phyloP scores from a whole-genome alignment of 1,140 invertebrate species.

The Drosophila prosaltans region DNA sequence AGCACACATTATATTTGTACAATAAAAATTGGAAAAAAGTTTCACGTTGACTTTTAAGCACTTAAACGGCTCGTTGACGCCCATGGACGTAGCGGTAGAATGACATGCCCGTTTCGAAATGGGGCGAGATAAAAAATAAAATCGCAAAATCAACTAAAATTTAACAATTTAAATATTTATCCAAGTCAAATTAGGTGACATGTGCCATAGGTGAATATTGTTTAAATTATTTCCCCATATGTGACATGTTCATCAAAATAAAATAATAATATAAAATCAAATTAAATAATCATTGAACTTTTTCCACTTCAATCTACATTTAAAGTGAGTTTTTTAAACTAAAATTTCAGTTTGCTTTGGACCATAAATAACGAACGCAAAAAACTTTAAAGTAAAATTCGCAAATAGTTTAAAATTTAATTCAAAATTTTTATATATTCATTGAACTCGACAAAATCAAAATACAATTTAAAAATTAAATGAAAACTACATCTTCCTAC shows the following conservation, averaged over 20 bases:
- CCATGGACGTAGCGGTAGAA: neutral
- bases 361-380: no score
- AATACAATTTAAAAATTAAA: no score
- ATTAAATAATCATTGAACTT: neutral
- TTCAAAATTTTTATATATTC: no score
- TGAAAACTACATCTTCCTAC: no score
- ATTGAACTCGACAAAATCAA: no score
- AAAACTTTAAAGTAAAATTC: no score
- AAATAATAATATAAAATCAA: constrained; percentile 2
- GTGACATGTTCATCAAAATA: no score
- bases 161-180: neutral
- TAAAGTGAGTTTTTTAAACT: neutral
- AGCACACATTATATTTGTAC: constrained; percentile 59
- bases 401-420: no score
- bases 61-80: constrained; percentile 61
- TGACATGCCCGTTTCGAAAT: neutral
- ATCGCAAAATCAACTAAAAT: constrained; percentile 6
- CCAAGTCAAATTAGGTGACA: neutral
- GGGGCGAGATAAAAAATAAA: constrained; percentile 33
- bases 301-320: neutral
- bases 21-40: constrained; percentile 66
- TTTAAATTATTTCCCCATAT: no score
- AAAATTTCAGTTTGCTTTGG: neutral
- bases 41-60: constrained; percentile 56
- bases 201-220: neutral